Conservation (phyloP, 2,113 vertebrate genomes). For the Antechinus stuartii region DNA sequence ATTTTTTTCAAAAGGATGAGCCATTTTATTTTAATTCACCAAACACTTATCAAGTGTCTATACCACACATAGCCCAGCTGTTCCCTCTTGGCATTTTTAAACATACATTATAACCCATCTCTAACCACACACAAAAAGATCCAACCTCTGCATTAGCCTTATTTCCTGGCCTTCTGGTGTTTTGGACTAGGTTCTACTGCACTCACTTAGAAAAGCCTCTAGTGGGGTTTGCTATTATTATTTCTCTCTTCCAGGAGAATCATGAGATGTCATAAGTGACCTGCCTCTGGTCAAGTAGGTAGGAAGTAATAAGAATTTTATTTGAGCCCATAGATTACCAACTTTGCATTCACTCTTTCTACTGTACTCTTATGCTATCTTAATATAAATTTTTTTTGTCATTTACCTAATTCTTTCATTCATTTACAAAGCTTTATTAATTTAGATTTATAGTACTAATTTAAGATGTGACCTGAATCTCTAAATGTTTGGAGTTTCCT, state of each 20-base stretch:
- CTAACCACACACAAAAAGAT: neutral
- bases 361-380: neutral
- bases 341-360: neutral
- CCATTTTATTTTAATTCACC: neutral
- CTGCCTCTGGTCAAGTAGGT: neutral
- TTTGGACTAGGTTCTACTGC: neutral
- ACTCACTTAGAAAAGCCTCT: neutral
- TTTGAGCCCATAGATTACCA: neutral
- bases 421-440: constrained; percentile 5
- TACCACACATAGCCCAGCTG: neutral
- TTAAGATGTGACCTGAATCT: neutral
- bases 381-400: constrained; percentile 56
- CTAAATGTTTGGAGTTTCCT: neutral
- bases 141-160: neutral
- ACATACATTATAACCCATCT: neutral
- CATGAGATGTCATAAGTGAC: neutral
- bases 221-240: neutral
- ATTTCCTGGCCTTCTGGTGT: neutral
- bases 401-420: constrained; percentile 57
- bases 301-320: neutral
- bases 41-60: neutral
- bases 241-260: neutral
- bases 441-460: constrained; percentile 48
- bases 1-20: neutral
- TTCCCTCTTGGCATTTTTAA: neutral